Evolutionary conservation across 1,140 invertebrate species (phyloP).

Genomic region (Heliconius eleuchia): DNA sequence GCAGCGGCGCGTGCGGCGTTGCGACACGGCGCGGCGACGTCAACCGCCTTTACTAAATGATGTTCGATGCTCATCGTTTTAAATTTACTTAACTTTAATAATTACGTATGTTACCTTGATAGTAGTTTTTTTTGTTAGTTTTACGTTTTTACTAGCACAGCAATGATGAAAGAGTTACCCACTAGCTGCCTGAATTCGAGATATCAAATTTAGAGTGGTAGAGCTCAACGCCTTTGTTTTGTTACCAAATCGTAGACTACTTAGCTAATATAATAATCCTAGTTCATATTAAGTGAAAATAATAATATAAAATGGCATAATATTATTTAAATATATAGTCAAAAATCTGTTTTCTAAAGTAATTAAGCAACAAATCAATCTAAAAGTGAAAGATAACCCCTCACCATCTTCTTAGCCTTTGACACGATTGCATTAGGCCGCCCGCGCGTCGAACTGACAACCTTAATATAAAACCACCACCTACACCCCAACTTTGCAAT

Average conservation of each 20-base stretch:
- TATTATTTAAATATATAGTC: too few relatives aligned
- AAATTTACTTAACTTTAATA: too few relatives aligned
- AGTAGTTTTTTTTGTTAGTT: too few relatives aligned
- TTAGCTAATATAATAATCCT: too few relatives aligned
- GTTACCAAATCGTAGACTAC: too few relatives aligned
- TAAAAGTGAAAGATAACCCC: conserved; percentile 23
- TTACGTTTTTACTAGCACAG: not conserved
- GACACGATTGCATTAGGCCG: conserved; percentile 62
- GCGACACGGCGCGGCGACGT: conserved; percentile 16
- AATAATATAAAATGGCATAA: too few relatives aligned
- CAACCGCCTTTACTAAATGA: too few relatives aligned
- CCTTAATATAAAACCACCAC: conserved; percentile 63
- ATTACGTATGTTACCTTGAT: too few relatives aligned
- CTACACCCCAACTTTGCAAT: conserved; percentile 57
- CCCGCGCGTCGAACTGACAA: conserved; percentile 53
- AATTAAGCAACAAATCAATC: conserved; percentile 13
- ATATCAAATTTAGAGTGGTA: too few relatives aligned
- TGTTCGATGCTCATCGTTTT: too few relatives aligned
- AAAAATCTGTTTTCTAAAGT: not conserved
- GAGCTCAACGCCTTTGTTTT: not conserved
- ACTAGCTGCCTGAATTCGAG: not conserved
- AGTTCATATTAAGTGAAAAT: too few relatives aligned
- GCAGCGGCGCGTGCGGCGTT: conserved; percentile 54
- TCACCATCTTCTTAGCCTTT: conserved; percentile 48
- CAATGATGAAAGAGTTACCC: too few relatives aligned